Evolutionary conservation across 2,888 invertebrate genomes (phyloP).

Genomic region (Venustoraphidia nigricollis): DNA sequence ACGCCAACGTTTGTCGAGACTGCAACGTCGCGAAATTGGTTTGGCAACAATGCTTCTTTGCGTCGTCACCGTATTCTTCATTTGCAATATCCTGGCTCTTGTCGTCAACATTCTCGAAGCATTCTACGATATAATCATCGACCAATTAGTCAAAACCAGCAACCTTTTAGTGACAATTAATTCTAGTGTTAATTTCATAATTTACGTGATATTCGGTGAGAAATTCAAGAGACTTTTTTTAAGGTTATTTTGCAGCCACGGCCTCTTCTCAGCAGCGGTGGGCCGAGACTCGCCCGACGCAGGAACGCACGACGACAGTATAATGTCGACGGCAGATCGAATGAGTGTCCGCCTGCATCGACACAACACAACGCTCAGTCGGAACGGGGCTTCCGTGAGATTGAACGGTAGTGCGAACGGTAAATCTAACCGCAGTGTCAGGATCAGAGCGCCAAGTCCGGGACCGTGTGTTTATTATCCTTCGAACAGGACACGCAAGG

Average conservation of each 20-base stretch:
- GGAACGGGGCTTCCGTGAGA: conserved; percentile 23
- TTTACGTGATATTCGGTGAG: conserved; percentile 95
- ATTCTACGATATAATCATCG: conserved; percentile 47
- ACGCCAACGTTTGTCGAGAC: conserved; percentile 73
- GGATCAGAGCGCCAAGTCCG: conserved; percentile 25
- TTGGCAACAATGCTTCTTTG: conserved; percentile 89
- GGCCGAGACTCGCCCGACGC: conserved; percentile 53
- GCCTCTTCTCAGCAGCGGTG: conserved; percentile 32
- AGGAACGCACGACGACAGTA: conserved; percentile 63
- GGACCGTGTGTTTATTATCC: conserved; percentile 40
- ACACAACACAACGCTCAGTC: conserved; percentile 30
- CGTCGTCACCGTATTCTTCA: conserved; percentile 86
- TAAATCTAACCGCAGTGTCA: conserved; percentile 16
- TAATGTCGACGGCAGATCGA: conserved; percentile 64
- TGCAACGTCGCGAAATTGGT: conserved; percentile 84
- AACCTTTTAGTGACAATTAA: conserved; percentile 93
- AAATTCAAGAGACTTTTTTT: conserved; percentile 84
- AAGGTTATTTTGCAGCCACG: conserved; percentile 56
- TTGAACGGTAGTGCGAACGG: conserved; percentile 19
- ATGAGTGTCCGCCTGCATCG: conserved; percentile 49
- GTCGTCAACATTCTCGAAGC: conserved; percentile 77
- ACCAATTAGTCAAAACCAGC: conserved; percentile 62
- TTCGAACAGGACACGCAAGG: conserved; percentile 19
- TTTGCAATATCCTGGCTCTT: conserved; percentile 79
- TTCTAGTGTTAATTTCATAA: conserved; percentile 93